Evolutionary conservation across 2,888 invertebrate genomes (phyloP).

Genomic region (Drosophila monieri): DNA sequence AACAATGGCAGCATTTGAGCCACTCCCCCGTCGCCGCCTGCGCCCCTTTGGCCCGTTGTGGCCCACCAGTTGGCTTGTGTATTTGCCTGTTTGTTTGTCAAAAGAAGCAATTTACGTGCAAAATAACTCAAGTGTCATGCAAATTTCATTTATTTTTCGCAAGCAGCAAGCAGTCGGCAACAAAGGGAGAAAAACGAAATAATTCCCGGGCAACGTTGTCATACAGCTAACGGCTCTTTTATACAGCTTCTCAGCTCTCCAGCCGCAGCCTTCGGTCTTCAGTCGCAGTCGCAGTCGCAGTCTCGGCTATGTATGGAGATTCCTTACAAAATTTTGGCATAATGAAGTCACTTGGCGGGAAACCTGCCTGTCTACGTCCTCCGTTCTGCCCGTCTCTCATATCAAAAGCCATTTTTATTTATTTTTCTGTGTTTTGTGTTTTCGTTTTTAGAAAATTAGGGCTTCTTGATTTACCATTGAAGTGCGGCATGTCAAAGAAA

Average conservation of each 20-base stretch:
- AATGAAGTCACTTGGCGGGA: constrained; percentile 71
- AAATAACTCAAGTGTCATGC: constrained; percentile 83
- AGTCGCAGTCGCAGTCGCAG: constrained; percentile 10
- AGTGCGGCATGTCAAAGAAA: constrained; percentile 47
- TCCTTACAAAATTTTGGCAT: constrained; percentile 67
- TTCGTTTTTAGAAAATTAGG: constrained; percentile 64
- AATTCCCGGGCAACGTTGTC: constrained; percentile 70
- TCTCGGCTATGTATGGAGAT: constrained; percentile 53
- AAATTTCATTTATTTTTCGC: constrained; percentile 81
- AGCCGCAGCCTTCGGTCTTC: not conserved
- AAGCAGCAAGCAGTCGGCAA: constrained; percentile 52
- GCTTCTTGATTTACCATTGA: constrained; percentile 70
- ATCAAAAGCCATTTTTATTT: constrained; percentile 46
- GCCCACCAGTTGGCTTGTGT: constrained; percentile 52
- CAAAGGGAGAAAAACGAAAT: constrained; percentile 48
- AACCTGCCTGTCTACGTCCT: constrained; percentile 29
- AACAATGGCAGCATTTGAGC: constrained; percentile 75
- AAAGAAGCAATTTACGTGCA: constrained; percentile 83
- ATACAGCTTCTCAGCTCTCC: constrained; percentile 4
- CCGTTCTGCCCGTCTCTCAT: constrained; percentile 9
- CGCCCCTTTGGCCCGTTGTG: not conserved
- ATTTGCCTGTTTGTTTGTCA: constrained; percentile 79
- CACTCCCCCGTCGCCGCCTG: constrained; percentile 30
- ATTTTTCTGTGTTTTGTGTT: constrained; percentile 26
- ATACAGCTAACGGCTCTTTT: constrained; percentile 55